Percentiles rank a stretch among this genome's conserved stretches.
phyloP scores from a whole-genome alignment of 2,888 invertebrate species.

The Vanessa cardui region DNA sequence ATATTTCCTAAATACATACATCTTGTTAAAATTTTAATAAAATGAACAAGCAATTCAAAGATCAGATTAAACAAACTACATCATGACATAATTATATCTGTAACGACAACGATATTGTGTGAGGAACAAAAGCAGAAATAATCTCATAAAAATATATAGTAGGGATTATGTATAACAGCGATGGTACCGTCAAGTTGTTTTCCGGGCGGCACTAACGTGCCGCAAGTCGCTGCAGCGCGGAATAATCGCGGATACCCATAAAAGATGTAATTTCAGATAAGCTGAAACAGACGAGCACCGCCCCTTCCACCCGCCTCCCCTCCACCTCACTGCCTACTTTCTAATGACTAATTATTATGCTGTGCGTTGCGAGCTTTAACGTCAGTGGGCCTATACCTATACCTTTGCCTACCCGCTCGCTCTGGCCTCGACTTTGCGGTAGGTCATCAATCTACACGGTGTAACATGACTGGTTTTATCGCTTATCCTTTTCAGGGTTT shows the following conservation, averaged over 20 bases:
- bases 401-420: conserved; percentile 59
- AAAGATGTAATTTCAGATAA: conserved; percentile 84
- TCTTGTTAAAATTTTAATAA: conserved; percentile 2
- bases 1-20: conserved; percentile 1
- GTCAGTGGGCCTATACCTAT: conserved; percentile 53
- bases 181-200: conserved; percentile 78
- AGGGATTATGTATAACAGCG: conserved; percentile 78
- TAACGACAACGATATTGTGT: conserved; percentile 36
- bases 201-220: conserved; percentile 76
- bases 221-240: conserved; percentile 81
- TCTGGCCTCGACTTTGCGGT: conserved; percentile 59
- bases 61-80: neutral
- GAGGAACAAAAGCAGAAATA: conserved; percentile 65
- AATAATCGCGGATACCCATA: conserved; percentile 83
- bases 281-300: conserved; percentile 82
- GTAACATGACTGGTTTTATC: conserved; percentile 51
- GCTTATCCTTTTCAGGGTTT: conserved; percentile 37
- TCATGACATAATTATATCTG: neutral
- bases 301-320: conserved; percentile 56
- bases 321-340: conserved; percentile 76
- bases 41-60: neutral
- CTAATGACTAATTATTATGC: conserved; percentile 84
- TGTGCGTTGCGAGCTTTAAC: conserved; percentile 81
- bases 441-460: conserved; percentile 59
- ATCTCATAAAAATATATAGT: conserved; percentile 78